Evolutionary conservation across 2,113 vertebrate species (phyloP).

Genomic region (Malurus cyaneus): DNA sequence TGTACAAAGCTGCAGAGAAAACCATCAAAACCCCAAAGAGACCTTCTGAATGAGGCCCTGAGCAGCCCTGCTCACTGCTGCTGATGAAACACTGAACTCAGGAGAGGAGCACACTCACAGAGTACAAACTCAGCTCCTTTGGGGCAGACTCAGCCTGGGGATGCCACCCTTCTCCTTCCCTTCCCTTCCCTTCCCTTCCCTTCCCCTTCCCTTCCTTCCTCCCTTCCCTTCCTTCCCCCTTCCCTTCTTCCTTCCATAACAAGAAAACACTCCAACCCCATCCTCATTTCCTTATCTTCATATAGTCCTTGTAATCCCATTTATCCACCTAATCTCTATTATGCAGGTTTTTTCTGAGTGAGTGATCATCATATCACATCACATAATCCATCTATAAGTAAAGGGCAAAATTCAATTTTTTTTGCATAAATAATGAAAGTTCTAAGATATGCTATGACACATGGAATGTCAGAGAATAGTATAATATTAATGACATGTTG

Average conservation of each 20-base stretch:
- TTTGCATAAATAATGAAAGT: neutral
- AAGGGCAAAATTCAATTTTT: neutral
- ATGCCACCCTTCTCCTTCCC: neutral
- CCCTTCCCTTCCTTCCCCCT: no score
- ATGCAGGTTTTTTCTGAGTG: neutral
- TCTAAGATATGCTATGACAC: neutral
- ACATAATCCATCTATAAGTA: neutral
- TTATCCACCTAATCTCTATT: neutral
- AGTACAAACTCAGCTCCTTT: no score
- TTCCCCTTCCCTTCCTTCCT: fast-evolving
- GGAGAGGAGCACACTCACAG: no score
- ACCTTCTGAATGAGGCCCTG: no score
- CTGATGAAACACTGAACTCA: no score
- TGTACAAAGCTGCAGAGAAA: no score
- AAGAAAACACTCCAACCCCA: neutral
- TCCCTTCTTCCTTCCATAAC: fast-evolving
- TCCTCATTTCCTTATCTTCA: neutral
- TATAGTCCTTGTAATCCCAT: neutral
- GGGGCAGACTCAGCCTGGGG: no score
- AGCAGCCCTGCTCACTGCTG: no score
- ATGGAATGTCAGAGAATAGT: neutral
- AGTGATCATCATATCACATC: neutral
- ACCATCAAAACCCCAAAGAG: no score
- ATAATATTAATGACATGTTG: neutral
- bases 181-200: no score